These are phyloP conservation scores for Aphidius colemani DNA, from an alignment of 2,888 invertebrate species.

Conservation along the genomic window DNA sequence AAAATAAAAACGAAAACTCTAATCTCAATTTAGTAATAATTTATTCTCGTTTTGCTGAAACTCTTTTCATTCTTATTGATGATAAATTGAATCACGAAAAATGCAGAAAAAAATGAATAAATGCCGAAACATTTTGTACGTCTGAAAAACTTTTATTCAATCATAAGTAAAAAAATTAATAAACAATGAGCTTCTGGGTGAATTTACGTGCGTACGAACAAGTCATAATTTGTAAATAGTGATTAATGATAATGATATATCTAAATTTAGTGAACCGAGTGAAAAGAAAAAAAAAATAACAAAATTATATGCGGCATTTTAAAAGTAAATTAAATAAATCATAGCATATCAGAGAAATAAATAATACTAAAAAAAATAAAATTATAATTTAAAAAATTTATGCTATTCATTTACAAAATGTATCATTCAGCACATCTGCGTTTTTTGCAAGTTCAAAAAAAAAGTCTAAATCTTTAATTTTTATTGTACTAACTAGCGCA, in stretches of 20 bases:
- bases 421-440: constrained; percentile 15
- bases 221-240: constrained; percentile 30
- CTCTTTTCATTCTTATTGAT: constrained; percentile 1
- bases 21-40: constrained; percentile 18
- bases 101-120: constrained; percentile 17
- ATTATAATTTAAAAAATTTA: constrained; percentile 10
- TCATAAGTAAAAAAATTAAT: constrained; percentile 1
- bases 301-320: not conserved
- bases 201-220: constrained; percentile 28
- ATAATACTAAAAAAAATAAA: constrained; percentile 20
- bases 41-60: not conserved
- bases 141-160: constrained; percentile 13
- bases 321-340: constrained; percentile 20
- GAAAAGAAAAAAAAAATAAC: constrained; percentile 1
- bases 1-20: too few species aligned
- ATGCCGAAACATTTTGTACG: constrained; percentile 20
- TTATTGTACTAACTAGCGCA: constrained; percentile 15
- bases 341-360: constrained; percentile 36
- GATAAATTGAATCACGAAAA: constrained; percentile 20
- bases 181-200: constrained; percentile 19
- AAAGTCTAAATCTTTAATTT: constrained; percentile 6
- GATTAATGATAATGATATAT: constrained; percentile 21
- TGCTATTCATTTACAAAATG: constrained; percentile 5
- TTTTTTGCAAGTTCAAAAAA: constrained; percentile 24
- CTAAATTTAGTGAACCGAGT: constrained; percentile 9